These are phyloP conservation scores for Oryzias melastigma DNA, from an alignment of 2,113 vertebrate genomes.

Conservation along the genomic window DNA sequence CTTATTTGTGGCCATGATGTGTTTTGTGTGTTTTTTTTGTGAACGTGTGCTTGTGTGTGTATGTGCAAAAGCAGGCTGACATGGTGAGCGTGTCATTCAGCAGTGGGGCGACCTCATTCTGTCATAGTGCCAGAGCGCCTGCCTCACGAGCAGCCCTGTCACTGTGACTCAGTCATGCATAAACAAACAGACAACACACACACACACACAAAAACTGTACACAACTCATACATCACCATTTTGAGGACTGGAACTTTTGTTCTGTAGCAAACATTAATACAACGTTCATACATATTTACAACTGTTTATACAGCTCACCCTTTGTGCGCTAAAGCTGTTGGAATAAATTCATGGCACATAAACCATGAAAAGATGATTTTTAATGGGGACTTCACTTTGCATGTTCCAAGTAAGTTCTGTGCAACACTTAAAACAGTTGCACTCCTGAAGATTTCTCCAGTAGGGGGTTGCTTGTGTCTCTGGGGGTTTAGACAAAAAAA, in stretches of 20 bases:
- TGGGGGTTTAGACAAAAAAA: no score
- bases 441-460: no score
- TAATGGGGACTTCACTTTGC: no score
- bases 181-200: slow-evolving; percentile 53
- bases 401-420: no score
- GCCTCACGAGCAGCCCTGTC: slow-evolving; percentile 59
- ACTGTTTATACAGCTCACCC: background rate
- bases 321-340: background rate
- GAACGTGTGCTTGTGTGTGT: slow-evolving; percentile 10
- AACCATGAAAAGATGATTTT: no score
- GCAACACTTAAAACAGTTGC: no score
- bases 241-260: slow-evolving; percentile 5
- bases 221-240: slow-evolving; percentile 31
- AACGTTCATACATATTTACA: slow-evolving; percentile 16
- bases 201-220: slow-evolving; percentile 21
- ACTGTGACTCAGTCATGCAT: slow-evolving; percentile 64
- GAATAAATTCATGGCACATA: no score
- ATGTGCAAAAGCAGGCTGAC: slow-evolving; percentile 36
- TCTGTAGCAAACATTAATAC: slow-evolving; percentile 15
- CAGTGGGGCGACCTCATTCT: slow-evolving; percentile 75
- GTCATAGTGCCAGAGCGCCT: slow-evolving; percentile 69
- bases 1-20: slow-evolving; percentile 45
- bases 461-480: no score
- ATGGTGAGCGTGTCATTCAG: slow-evolving; percentile 66
- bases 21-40: slow-evolving; percentile 18